Evolutionary conservation across 1,140 invertebrate species (phyloP), one percentile per base, ranked within the genome.

Genomic region (Tetramorium alpestre): DNA sequence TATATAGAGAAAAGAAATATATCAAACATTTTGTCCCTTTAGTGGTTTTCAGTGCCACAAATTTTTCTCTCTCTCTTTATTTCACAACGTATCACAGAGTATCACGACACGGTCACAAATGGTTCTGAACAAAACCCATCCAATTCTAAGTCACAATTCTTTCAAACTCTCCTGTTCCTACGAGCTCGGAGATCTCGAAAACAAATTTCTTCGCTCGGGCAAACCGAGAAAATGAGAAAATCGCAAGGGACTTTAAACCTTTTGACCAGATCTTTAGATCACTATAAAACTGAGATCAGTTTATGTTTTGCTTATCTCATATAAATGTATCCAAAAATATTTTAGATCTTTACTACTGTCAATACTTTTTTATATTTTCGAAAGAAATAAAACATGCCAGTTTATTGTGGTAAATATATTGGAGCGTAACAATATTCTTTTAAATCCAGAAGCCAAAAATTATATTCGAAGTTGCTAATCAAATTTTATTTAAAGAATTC

Each of bases 101-200:
- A 58, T 56, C 25, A 60, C 16, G 80, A 49, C n/a, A 60, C 54
- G 54, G 18, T 18, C 67, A 49, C 67, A 84, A 75, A 75, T 84
- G 69, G 11, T 38, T 60, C 38, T 38, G 54, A 84, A 84, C 54
- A 84, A 84, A 84, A 84, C 22, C 69, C 69, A 62, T 84, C 56
- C 80, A 84, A 84, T 84, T 84, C 75, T 62, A 84, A 84, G 18
- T 25, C n/a, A 11, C 69, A 41, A 84, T 84, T 56, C 54, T 56
- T 84, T 84, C 69, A 56, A 73, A 41, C 62, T 84, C 54, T 75
- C 54, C 54, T 75, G 78, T 69, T 81, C 44, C 41, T 75, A 60
- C 25, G 16, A 58, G 22, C 67, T 58, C 47, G 33, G 49, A 56
- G 51, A 81, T 56, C 65, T 81, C n/a, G 41, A 75, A 84, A 84